These are phyloP conservation scores for Taeniopygia guttata DNA, from an alignment of 2,797 vertebrate species.

Conservation along the genomic window DNA sequence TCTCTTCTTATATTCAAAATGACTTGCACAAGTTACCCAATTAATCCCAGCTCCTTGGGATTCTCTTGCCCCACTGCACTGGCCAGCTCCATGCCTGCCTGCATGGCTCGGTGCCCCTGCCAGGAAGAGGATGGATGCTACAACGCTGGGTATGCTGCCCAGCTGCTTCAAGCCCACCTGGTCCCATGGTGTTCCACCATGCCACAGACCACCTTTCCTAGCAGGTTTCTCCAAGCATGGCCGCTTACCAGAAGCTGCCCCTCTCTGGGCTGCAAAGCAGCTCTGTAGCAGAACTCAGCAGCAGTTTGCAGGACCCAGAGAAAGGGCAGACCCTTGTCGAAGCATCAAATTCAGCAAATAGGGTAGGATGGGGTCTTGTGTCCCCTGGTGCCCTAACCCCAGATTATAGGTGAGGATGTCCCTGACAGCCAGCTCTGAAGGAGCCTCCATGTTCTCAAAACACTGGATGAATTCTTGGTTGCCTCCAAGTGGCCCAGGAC, in stretches of 20 bases:
- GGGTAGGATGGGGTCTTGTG: background rate
- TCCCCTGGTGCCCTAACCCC: accelerated
- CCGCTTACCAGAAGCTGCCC: background rate
- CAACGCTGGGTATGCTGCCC: accelerated
- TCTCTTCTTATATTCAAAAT: background rate
- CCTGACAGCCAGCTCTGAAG: background rate
- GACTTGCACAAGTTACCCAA: background rate
- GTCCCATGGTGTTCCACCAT: background rate
- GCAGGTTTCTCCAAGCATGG: background rate
- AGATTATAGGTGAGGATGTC: background rate
- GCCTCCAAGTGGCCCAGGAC: background rate
- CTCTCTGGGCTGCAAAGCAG: background rate
- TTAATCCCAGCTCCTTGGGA: background rate
- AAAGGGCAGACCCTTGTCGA: background rate
- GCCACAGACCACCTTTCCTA: background rate
- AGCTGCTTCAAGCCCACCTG: background rate
- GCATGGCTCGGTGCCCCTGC: accelerated
- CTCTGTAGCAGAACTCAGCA: background rate
- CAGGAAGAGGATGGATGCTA: background rate
- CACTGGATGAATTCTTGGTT: background rate
- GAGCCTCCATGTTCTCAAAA: background rate
- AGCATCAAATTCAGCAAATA: background rate
- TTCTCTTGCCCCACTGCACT: background rate
- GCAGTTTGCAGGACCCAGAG: background rate
- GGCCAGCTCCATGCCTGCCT: accelerated